A percentile compares a stretch with the other conserved stretches of the same genome.
These are phyloP conservation scores for Hemiscyllium ocellatum DNA, from an alignment of 2,113 vertebrate genomes.

Conservation along the genomic window DNA sequence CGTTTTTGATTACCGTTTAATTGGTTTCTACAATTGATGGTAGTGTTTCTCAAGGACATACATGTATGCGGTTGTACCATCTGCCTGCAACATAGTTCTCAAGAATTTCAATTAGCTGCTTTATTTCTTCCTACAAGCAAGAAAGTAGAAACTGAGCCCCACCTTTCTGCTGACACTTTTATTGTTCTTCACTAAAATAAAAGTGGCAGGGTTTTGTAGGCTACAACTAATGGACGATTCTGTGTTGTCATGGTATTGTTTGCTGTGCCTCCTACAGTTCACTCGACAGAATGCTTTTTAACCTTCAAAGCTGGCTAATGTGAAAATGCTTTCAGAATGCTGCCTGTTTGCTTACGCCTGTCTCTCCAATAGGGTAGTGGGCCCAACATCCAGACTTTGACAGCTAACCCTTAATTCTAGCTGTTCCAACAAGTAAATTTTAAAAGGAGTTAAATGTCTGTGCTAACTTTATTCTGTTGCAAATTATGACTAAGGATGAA, in stretches of 20 bases:
- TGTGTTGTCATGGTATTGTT: slow-evolving; percentile 63
- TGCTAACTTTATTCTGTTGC: not conserved
- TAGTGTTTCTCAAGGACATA: slow-evolving; percentile 62
- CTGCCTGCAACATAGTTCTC: slow-evolving; percentile 66
- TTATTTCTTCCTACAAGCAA: slow-evolving; percentile 71
- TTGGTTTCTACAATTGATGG: slow-evolving; percentile 74
- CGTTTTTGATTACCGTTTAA: slow-evolving; percentile 65
- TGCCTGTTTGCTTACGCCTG: not conserved
- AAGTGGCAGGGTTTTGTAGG: slow-evolving; percentile 56
- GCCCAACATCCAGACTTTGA: not conserved
- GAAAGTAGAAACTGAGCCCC: slow-evolving; percentile 60
- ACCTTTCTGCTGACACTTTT: slow-evolving; percentile 64
- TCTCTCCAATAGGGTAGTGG: not conserved
- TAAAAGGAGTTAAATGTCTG: not conserved
- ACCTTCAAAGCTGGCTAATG: slow-evolving; percentile 51
- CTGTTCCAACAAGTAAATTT: not conserved
- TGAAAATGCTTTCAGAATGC: slow-evolving; percentile 30
- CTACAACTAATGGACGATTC: slow-evolving; percentile 59
- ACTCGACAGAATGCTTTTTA: slow-evolving; percentile 51
- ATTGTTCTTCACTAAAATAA: slow-evolving; percentile 60
- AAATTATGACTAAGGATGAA: not conserved
- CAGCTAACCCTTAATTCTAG: not conserved
- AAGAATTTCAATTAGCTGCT: slow-evolving; percentile 81
- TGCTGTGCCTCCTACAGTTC: slow-evolving; percentile 54
- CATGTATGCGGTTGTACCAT: slow-evolving; percentile 59